A percentile compares a stretch with the other conserved stretches of the same genome.
Evolutionary conservation across 2,888 invertebrate species (phyloP).

Genomic region (Dasysyrphus tricinctus): DNA sequence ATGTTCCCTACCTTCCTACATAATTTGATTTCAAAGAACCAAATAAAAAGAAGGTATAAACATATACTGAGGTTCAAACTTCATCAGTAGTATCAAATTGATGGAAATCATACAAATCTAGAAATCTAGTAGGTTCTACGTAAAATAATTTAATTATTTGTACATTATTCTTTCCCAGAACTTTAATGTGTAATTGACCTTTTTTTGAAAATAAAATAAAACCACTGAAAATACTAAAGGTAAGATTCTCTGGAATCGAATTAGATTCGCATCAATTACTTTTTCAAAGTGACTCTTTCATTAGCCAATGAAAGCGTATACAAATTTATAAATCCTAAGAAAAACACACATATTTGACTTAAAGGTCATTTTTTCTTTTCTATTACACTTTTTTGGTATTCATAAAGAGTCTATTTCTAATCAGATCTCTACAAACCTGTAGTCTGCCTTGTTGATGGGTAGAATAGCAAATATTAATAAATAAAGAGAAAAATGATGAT

Average conservation of each 20-base stretch:
- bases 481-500: not conserved
- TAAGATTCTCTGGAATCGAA: not conserved
- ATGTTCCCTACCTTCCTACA: too few species aligned
- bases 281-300: not conserved
- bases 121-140: too few species aligned
- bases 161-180: too few species aligned
- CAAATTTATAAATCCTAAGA: not conserved
- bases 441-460: conserved; percentile 1
- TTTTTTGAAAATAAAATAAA: too few species aligned
- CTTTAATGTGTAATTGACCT: too few species aligned
- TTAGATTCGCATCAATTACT: not conserved
- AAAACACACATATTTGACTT: not conserved
- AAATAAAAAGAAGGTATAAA: too few species aligned
- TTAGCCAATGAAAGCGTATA: not conserved
- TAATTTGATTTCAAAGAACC: too few species aligned
- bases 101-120: too few species aligned
- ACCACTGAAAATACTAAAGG: not conserved
- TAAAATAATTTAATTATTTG: too few species aligned
- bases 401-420: not conserved
- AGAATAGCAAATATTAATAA: not conserved
- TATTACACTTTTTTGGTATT: not conserved
- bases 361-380: too few species aligned
- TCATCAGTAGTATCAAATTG: too few species aligned
- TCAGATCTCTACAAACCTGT: not conserved
- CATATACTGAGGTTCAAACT: too few species aligned